Evolutionary conservation across 2,888 invertebrate genomes (phyloP).

Genomic region (Ceraclea dissimilis): DNA sequence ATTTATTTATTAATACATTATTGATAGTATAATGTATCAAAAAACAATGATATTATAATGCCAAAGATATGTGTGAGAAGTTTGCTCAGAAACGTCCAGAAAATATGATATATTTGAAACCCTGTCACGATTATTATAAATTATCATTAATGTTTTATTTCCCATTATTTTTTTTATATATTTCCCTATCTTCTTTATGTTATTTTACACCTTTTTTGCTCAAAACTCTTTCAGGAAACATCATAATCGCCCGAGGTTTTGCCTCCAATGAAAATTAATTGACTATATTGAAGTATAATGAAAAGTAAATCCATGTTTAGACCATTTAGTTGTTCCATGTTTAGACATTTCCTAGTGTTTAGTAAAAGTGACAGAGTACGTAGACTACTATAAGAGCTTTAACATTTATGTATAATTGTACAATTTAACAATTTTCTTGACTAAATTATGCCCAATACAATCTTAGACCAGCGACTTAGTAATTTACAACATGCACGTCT

Average conservation of each 20-base stretch:
- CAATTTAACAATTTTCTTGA: too few species aligned
- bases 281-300: neutral
- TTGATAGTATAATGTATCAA: neutral
- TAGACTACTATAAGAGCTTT: neutral
- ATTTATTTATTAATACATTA: neutral
- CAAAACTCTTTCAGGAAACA: slow-evolving; percentile 5
- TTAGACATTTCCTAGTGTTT: neutral
- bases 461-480: too few species aligned
- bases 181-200: neutral
- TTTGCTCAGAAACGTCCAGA: neutral
- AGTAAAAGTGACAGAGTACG: neutral
- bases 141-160: neutral
- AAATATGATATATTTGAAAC: neutral
- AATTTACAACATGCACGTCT: too few species aligned
- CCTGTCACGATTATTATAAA: too few species aligned
- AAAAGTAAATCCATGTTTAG: neutral
- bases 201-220: neutral
- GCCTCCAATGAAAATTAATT: slow-evolving; percentile 13
- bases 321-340: neutral
- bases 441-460: too few species aligned
- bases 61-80: neutral
- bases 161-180: neutral
- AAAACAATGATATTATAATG: neutral
- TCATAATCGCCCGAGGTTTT: slow-evolving; percentile 20
- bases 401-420: too few species aligned